phyloP scores from a whole-genome alignment of 2,113 vertebrate genomes.

The Clupea harengus region DNA sequence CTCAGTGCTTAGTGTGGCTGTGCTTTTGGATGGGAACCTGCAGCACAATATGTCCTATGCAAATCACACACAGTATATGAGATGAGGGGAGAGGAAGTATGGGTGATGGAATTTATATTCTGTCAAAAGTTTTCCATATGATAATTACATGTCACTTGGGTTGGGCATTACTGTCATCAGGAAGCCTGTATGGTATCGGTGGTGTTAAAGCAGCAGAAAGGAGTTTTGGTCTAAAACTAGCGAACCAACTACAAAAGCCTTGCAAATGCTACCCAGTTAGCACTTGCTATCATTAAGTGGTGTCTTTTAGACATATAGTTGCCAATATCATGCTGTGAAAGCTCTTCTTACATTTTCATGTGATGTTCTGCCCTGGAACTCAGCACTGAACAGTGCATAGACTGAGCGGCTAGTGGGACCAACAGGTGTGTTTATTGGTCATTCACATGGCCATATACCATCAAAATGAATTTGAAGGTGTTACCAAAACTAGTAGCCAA shows the following conservation, averaged over 20 bases:
- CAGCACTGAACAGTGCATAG: neutral
- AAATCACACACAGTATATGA: neutral
- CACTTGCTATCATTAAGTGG: neutral
- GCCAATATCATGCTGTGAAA: neutral
- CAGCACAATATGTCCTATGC: neutral
- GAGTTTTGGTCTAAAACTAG: neutral
- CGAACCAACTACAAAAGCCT: neutral
- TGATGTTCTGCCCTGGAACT: neutral
- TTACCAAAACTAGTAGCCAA: neutral
- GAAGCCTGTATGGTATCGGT: neutral
- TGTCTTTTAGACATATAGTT: neutral
- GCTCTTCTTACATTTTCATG: neutral
- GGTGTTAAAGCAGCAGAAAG: neutral
- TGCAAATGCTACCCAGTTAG: neutral
- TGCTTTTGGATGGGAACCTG: neutral
- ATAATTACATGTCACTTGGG: too few species aligned
- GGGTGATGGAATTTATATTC: neutral
- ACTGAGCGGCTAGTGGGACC: neutral
- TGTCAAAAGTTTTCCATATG: neutral
- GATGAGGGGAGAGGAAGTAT: neutral
- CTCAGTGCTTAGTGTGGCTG: neutral
- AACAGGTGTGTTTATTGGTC: neutral
- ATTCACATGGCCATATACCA: neutral
- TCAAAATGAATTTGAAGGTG: neutral
- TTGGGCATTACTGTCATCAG: too few species aligned